Conservation (phyloP, 2,888 invertebrate species). For the Mechanitis messenoides region DNA sequence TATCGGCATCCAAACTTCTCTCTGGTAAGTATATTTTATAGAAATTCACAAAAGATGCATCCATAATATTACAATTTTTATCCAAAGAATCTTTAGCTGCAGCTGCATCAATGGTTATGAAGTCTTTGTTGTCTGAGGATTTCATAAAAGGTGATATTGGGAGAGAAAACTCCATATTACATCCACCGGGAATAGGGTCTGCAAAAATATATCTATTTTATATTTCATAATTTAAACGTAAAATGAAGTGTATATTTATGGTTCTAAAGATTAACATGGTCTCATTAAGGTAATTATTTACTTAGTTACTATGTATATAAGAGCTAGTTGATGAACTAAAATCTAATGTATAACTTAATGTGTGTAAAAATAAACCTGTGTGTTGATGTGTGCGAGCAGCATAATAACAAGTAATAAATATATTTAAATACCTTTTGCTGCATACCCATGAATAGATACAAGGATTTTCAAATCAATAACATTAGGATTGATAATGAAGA, state of each 20-base stretch:
- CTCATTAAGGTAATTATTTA: neutral
- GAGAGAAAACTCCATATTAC: constrained; percentile 81
- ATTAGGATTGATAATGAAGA: constrained; percentile 66
- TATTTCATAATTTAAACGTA: neutral
- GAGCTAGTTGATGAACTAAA: too few species aligned
- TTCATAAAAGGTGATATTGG: constrained; percentile 78
- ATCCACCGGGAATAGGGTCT: constrained; percentile 89
- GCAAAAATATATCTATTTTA: constrained; percentile 14
- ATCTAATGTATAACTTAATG: too few species aligned
- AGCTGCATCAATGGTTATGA: constrained; percentile 74
- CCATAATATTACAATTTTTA: constrained; percentile 36
- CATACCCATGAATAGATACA: constrained; percentile 74
- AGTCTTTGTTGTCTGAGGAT: constrained; percentile 47
- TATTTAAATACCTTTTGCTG: constrained; percentile 56
- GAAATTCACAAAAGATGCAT: constrained; percentile 59
- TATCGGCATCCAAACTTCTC: constrained; percentile 65
- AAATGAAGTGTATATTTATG: neutral
- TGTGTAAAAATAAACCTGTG: too few species aligned
- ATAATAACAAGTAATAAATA: constrained; percentile 12
- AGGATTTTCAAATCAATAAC: constrained; percentile 50
- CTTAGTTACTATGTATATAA: too few species aligned
- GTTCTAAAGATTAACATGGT: neutral
- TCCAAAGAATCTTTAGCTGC: constrained; percentile 59
- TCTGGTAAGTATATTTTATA: constrained; percentile 80
- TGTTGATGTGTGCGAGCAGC: too few species aligned